Base-by-base conservation (phyloP, 2,797 vertebrate genomes). In the Spondyliosoma cantharus region DNA sequence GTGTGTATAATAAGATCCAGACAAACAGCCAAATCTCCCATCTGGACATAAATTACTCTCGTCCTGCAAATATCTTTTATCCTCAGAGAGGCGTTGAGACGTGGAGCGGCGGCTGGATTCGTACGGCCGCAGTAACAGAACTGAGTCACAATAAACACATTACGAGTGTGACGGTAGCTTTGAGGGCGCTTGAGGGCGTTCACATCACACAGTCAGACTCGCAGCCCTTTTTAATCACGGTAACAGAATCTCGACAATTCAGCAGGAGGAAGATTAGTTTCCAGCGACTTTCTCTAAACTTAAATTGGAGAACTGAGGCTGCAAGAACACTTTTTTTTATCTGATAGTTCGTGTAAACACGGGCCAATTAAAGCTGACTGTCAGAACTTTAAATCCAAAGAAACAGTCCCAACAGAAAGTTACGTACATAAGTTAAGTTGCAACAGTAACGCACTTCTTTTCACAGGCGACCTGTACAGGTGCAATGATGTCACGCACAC, bases 41-140 rank as follows among this genome's bases (percentile, higher is more conserved):
- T 81, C 73, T 81, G 79, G 65, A 52, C 43, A 37, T 56, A 77
- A 22, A 71, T 13, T 56, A 22, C 56, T n/a, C 65, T 52, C 60
- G 32, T 67, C 25, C 64, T 65, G 5, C 24, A 52, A 48, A 73
- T 5, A 27, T 6, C 49, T 68, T 42, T 43, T 17, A 45, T 62
- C 16, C 5, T 45, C 53, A 69, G 59, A 50, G 17, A 64, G 56
- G 48, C 19, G 15, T 9, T 16, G 12, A 46, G 19, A 25, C 27
- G 8, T 45, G 5, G 73, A 60, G 32, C 68, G 52, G 20, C 43
- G 16, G 20, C 43, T 42, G 22, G 58, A 19, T 25, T 54, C 13
- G 24, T 2, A 46, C 27, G 19, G 37, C 60, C 37, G 53, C 59
- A 56, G 48, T 1, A 1, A 37, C 61, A 58, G 59, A 11, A 57